Percentiles rank a stretch among this genome's conserved stretches.
Evolutionary conservation across 1,140 invertebrate species (phyloP).

Genomic region (Temnothorax longispinosus): DNA sequence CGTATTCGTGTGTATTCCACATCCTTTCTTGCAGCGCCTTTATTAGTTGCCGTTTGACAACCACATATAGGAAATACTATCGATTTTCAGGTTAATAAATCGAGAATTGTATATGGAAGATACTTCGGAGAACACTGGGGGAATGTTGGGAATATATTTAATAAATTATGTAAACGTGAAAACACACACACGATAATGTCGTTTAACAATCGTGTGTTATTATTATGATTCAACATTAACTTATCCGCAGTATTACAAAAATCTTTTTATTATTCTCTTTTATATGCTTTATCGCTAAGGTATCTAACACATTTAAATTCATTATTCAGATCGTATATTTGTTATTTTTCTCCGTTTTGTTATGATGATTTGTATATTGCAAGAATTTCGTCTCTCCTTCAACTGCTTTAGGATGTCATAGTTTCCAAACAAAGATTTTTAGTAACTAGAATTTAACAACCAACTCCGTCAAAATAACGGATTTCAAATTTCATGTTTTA

Average conservation of each 20-base stretch:
- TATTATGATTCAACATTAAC: background rate
- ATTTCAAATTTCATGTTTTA: too few relatives aligned
- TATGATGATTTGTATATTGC: background rate
- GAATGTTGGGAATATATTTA: background rate
- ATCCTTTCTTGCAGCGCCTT: background rate
- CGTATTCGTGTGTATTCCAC: background rate
- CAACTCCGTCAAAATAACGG: too few relatives aligned
- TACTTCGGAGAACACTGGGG: background rate
- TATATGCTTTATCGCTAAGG: too few relatives aligned
- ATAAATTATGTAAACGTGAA: slow-evolving; percentile 4
- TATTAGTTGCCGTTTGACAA: background rate
- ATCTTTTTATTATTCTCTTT: too few relatives aligned
- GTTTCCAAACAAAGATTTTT: background rate
- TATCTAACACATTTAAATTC: too few relatives aligned
- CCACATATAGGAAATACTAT: background rate
- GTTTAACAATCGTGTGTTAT: background rate
- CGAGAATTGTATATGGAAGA: background rate
- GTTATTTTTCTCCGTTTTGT: background rate
- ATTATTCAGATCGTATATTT: background rate
- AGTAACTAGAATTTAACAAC: background rate
- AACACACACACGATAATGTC: too few relatives aligned
- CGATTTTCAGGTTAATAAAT: background rate
- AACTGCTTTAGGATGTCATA: background rate
- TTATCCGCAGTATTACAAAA: background rate
- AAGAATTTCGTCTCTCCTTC: background rate